Conservation (phyloP, 2,797 vertebrate genomes). For the Staurois parvus region DNA sequence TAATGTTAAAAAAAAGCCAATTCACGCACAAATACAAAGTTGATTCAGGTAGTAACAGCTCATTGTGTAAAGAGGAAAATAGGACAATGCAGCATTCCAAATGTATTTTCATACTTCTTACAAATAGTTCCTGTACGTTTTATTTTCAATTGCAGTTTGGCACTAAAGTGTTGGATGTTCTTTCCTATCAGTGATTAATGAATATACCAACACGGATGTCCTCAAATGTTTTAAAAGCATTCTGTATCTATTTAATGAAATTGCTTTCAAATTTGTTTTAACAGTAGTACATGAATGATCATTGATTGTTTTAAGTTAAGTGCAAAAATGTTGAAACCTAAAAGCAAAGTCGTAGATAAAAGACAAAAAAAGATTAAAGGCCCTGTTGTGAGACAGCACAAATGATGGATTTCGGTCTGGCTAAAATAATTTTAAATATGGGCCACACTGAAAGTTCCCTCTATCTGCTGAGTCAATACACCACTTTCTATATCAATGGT, state of each 20-base stretch:
- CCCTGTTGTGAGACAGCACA: constrained; percentile 4
- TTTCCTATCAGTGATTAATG: neutral
- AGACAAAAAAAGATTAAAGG: constrained; percentile 27
- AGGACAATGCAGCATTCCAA: neutral
- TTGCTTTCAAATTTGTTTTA: neutral
- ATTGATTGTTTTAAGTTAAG: constrained; percentile 15
- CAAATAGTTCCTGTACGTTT: neutral
- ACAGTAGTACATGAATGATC: constrained; percentile 5
- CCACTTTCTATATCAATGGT: neutral
- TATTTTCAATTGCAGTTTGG: neutral
- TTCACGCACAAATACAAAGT: too few species aligned
- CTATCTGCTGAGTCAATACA: neutral
- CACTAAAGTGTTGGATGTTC: neutral
- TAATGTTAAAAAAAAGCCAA: too few species aligned
- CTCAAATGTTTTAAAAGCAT: constrained; percentile 47
- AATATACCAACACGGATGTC: neutral
- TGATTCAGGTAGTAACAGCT: neutral
- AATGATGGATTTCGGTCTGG: constrained; percentile 2
- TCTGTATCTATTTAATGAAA: neutral
- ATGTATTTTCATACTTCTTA: neutral
- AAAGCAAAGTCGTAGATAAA: constrained; percentile 27
- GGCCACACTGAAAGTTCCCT: neutral
- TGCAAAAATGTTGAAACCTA: constrained; percentile 18
- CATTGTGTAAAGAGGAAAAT: neutral
- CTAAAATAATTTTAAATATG: neutral